Conservation (phyloP, 2,888 invertebrate species). For the Acrobeloides nanus region DNA sequence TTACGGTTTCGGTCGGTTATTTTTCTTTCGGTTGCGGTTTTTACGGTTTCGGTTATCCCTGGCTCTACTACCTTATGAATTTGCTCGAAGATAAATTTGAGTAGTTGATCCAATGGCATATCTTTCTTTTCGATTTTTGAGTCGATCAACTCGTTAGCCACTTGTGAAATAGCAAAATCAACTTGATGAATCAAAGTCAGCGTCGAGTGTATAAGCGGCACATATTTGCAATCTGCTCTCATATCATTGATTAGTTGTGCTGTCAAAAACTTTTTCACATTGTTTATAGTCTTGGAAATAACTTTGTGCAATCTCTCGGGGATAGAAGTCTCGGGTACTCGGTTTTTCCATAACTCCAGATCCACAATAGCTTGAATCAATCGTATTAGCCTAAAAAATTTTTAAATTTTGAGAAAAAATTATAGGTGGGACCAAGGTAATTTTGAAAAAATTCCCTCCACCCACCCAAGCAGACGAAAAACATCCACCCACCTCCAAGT, state of each 20-base stretch:
- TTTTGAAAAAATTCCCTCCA: no score
- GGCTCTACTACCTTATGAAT: conserved; percentile 6
- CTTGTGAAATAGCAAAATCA: conserved; percentile 6
- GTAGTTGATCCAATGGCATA: no score
- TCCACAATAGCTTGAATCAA: conserved; percentile 7
- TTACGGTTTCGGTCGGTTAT: no score
- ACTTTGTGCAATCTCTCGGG: conserved; percentile 7
- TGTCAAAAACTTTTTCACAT: conserved; percentile 7
- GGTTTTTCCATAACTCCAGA: conserved; percentile 12
- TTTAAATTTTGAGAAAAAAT: neutral
- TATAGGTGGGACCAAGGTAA: no score
- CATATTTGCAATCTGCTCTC: conserved; percentile 11
- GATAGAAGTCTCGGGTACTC: conserved; percentile 9
- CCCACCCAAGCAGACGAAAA: no score
- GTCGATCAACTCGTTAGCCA: conserved; percentile 10
- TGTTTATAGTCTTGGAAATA: conserved; percentile 11
- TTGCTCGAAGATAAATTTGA: conserved; percentile 8
- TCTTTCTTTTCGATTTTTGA: neutral
- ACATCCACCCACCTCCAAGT: no score
- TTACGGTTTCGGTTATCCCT: no score
- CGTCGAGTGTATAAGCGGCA: conserved; percentile 11
- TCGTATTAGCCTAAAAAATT: conserved; percentile 15
- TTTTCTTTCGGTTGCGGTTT: no score
- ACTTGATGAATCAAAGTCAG: conserved; percentile 7
- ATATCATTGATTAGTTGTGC: conserved; percentile 13